Base-by-base conservation (phyloP, 2,888 invertebrate genomes). In the Meiosimyza platycephala region DNA sequence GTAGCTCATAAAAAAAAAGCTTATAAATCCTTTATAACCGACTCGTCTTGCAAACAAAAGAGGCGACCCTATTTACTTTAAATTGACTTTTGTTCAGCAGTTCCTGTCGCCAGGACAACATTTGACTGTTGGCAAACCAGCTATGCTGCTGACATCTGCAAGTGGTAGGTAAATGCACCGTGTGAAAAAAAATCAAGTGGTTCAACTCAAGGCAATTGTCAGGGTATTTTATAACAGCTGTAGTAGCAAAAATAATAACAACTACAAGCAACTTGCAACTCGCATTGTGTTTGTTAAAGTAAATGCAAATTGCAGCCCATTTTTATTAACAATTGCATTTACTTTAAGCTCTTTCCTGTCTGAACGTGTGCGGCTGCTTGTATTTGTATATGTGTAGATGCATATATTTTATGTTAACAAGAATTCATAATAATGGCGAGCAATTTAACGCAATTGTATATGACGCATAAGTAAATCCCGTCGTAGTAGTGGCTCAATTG, bases 261-360 rank as follows among this genome's bases (percentile, higher is more conserved):
- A 54, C 22, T 12, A 52, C 13, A 55, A 40, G 28, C 33, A 55
- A 67, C 47, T 12, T 28, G 40, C 48, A 57, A 48, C 57, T 40
- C 7, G 9, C 40, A 40, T 40, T 40, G 40, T 40, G 40, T 40
- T 6, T 9, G 40, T 9, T 40, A 9, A 40, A 40, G 40, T 40
- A 18, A 22, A 47, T 28, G n/a, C 55, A 66, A 15, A 47, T 54
- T 40, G 54, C 52, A 57, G 57, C 57, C 47, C 48, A 57, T 57
- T 67, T 57, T 57, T 67, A 67, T 47, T 47, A 57, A 67, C 55
- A 67, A 57, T 55, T 67, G 57, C 33, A 67, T 18, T 47, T 57
- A 22, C 48, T 67, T 67, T 40, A 18, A 18, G n/a, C 12, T 12
- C 18, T 57, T 57, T 16, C 3, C 18, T 57, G 18, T 18, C 6